A percentile compares a stretch with the other conserved stretches of the same genome.
Conservation (phyloP, 2,797 vertebrate genomes). For the Picus viridis region DNA sequence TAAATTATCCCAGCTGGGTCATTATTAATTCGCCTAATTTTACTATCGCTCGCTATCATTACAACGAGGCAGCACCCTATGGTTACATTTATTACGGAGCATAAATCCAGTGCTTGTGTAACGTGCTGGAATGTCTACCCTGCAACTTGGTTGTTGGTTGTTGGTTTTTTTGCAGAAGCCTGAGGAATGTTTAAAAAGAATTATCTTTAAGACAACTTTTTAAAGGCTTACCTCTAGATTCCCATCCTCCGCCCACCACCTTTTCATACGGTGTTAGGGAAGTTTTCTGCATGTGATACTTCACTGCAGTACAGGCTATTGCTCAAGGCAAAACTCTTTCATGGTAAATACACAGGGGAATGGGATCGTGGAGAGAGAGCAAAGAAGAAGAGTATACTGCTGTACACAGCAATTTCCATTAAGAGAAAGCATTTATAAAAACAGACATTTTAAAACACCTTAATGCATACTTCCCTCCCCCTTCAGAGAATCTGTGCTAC, state of each 20-base stretch:
- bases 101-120: background rate
- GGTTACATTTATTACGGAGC: constrained; percentile 35
- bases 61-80: constrained; percentile 30
- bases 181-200: background rate
- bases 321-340: constrained; percentile 36
- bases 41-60: constrained; percentile 24
- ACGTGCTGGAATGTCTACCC: constrained; percentile 4
- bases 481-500: background rate
- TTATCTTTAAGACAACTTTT: constrained; percentile 17
- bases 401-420: constrained; percentile 13
- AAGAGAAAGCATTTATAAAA: constrained; percentile 7
- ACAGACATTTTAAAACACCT: constrained; percentile 15
- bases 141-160: background rate
- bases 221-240: background rate
- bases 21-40: constrained; percentile 49
- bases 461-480: background rate
- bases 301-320: constrained; percentile 27
- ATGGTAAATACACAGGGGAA: constrained; percentile 38
- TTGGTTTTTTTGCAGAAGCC: background rate
- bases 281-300: constrained; percentile 28
- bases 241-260: background rate
- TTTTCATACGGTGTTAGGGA: background rate
- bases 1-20: constrained; percentile 57
- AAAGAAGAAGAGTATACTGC: background rate
- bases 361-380: background rate